phyloP scores from a whole-genome alignment of 2,888 invertebrate species.

The Xylophagus ater region DNA sequence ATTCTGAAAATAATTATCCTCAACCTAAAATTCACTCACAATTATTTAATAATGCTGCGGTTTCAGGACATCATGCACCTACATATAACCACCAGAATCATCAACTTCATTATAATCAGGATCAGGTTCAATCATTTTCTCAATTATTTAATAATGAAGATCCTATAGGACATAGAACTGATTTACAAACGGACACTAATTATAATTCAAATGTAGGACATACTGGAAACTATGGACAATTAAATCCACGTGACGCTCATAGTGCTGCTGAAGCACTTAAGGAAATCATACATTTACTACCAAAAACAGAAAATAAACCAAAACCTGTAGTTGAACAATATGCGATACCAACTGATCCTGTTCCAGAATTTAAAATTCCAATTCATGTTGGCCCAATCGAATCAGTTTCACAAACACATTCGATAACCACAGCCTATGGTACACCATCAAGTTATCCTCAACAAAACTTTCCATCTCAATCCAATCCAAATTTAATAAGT shows the following conservation, averaged over 20 bases:
- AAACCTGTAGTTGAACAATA: constrained; percentile 16
- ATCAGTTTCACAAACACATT: constrained; percentile 33
- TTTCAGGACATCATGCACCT: constrained; percentile 1
- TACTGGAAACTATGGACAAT: constrained; percentile 8
- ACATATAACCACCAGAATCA: constrained; percentile 3
- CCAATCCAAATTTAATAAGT: constrained; percentile 8
- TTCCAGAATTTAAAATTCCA: constrained; percentile 5
- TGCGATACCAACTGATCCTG: constrained; percentile 17
- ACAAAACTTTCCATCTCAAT: constrained; percentile 1
- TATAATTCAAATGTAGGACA: constrained; percentile 13
- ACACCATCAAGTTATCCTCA: constrained; percentile 19
- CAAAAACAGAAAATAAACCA: constrained; percentile 20
- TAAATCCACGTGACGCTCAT: constrained; percentile 16
- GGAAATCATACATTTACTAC: constrained; percentile 32
- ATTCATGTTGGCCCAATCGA: constrained; percentile 29
- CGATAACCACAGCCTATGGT: constrained; percentile 34
- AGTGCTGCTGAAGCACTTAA: constrained; percentile 33
- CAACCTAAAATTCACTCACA: too few species aligned
- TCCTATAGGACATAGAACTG: not conserved
- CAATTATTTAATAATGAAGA: not conserved
- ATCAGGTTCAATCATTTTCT: not conserved
- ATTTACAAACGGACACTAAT: constrained; percentile 6
- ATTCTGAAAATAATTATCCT: too few species aligned
- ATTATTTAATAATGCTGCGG: too few species aligned
- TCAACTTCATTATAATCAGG: constrained; percentile 4